Evolutionary conservation across 2,113 vertebrate genomes (phyloP).

Genomic region (Leptobrachium ailaonicum): DNA sequence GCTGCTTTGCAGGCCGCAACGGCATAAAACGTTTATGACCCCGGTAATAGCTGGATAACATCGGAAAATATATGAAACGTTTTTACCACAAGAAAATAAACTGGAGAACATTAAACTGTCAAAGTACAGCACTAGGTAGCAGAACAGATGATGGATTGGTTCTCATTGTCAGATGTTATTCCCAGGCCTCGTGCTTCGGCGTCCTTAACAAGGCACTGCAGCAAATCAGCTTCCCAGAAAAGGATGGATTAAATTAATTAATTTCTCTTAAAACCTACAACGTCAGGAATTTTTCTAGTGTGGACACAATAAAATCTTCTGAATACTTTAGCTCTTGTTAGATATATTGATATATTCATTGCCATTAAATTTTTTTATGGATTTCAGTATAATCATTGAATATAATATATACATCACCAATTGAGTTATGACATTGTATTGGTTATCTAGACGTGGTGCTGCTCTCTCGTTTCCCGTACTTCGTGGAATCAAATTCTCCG

Average conservation of each 20-base stretch:
- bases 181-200: constrained; percentile 6
- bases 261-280: constrained; percentile 27
- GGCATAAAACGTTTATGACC: constrained; percentile 28
- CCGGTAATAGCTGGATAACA: constrained; percentile 27
- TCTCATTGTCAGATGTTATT: constrained; percentile 40
- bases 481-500: too few species aligned
- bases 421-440: too few species aligned
- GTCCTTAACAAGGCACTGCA: constrained; percentile 35
- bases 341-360: background rate
- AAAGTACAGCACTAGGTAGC: constrained; percentile 25
- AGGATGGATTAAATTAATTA: constrained; percentile 34
- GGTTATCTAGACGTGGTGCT: too few species aligned
- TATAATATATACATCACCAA: too few species aligned
- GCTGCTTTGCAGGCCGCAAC: constrained; percentile 8
- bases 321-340: constrained; percentile 12
- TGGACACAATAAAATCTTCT: background rate
- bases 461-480: too few species aligned
- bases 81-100: constrained; percentile 42
- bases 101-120: constrained; percentile 48
- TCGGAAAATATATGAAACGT: constrained; percentile 45
- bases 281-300: too few species aligned
- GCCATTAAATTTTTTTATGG: background rate
- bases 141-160: constrained; percentile 45
- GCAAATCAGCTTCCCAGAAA: constrained; percentile 24
- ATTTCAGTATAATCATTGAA: background rate